These are phyloP conservation scores for Melanotaenia nigrans DNA, from an alignment of 2,797 vertebrate species.

Conservation along the genomic window DNA sequence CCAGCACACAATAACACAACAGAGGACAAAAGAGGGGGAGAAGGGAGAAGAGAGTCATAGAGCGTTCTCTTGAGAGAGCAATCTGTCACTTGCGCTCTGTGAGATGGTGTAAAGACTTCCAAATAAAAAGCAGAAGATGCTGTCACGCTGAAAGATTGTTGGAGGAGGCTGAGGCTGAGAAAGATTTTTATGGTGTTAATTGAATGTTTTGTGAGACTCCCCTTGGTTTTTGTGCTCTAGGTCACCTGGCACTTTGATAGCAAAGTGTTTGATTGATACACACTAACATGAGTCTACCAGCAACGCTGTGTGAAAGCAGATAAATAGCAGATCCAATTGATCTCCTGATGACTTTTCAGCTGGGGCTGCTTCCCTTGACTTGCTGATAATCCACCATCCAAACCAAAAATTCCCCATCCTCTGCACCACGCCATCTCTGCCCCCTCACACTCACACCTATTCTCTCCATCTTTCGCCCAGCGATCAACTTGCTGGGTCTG, in stretches of 20 bases:
- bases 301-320: conserved; percentile 11
- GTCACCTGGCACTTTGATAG: conserved; percentile 43
- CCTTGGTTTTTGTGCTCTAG: conserved; percentile 10
- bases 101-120: conserved; percentile 61
- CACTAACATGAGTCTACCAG: conserved; percentile 10
- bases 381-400: conserved; percentile 24
- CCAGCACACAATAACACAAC: conserved; percentile 65
- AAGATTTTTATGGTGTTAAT: conserved; percentile 51
- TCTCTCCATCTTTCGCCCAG: conserved; percentile 81
- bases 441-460: conserved; percentile 11
- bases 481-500: conserved; percentile 95
- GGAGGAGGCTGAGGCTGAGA: conserved; percentile 44
- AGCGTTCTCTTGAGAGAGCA: conserved; percentile 70
- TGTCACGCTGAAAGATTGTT: conserved; percentile 53
- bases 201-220: conserved; percentile 44
- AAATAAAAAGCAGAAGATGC: conserved; percentile 61
- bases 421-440: conserved; percentile 19
- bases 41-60: conserved; percentile 65
- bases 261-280: conserved; percentile 35
- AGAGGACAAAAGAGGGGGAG: conserved; percentile 66
- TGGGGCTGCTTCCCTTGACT: conserved; percentile 12
- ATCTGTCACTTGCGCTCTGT: conserved; percentile 73
- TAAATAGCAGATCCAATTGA: conserved; percentile 45
- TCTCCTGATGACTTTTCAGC: conserved; percentile 50
- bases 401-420: conserved; percentile 32